Percentiles rank a stretch among this genome's conserved stretches.
Conservation (phyloP, 92 coral and sea anemone species). For the Isaurus tuberculatus region DNA sequence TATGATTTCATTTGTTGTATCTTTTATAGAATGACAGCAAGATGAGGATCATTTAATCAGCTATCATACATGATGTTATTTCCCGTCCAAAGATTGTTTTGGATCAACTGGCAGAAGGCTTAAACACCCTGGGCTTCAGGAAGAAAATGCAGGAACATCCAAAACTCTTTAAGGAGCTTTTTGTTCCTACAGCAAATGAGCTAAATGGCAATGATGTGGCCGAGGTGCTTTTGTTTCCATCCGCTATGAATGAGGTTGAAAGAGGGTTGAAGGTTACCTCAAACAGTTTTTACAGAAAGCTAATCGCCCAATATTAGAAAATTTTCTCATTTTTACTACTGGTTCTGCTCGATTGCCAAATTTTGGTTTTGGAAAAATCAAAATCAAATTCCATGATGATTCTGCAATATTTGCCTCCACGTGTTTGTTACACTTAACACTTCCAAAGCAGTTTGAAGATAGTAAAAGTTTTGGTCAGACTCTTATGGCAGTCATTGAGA, state of each 20-base stretch:
- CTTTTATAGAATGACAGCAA: conserved; percentile 63
- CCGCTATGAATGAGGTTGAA: conserved; percentile 24
- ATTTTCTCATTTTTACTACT: conserved; percentile 53
- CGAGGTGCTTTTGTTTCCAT: conserved; percentile 11
- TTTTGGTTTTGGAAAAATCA: conserved; percentile 57
- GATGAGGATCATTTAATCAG: conserved; percentile 58
- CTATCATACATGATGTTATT: conserved; percentile 67
- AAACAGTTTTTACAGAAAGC: background rate
- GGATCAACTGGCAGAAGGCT: conserved; percentile 66
- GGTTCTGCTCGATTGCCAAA: conserved; percentile 60
- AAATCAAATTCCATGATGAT: conserved; percentile 30
- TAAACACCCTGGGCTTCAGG: conserved; percentile 66
- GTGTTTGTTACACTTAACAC: background rate
- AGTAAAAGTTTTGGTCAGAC: background rate
- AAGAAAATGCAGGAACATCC: conserved; percentile 42
- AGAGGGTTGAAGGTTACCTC: background rate
- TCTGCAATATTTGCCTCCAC: conserved; percentile 48
- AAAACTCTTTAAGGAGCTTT: conserved; percentile 25
- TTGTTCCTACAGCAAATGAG: conserved; percentile 44
- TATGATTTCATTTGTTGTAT: background rate
- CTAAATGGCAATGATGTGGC: conserved; percentile 13
- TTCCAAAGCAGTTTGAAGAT: background rate
- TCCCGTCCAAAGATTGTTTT: conserved; percentile 66
- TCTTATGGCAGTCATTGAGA: conserved; percentile 12
- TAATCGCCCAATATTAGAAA: background rate